Base-by-base conservation (phyloP, 2,113 vertebrate genomes). In the Xiphorhynchus elegans region DNA sequence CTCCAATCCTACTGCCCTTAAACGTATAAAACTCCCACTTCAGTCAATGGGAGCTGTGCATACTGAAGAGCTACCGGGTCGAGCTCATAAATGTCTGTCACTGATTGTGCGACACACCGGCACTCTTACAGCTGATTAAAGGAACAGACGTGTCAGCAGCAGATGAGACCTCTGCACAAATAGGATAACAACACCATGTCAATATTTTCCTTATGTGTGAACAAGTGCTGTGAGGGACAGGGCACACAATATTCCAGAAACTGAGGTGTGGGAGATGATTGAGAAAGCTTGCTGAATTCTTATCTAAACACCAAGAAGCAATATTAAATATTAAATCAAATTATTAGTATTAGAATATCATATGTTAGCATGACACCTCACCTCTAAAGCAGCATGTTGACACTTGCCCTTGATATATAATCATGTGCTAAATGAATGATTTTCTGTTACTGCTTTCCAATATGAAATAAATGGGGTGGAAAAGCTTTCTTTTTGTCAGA, bases 281-380 rank as follows among this genome's bases (percentile, higher is more conserved):
- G 56, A 46, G 60, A 72, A 90, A 50, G 29, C 58, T 83, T 67
- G 53, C 25, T 42, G 74, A 78, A 52, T 64, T 87, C 88, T 94
- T 96, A 53, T 87, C 40, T 87, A 92, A 94, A 94, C 73, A 94
- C 35, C 18, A 69, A 76, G 78, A 88, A 68, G 25, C 33, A 47
- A 84, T 88, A 88, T 88, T 91, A 95, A 96, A 90, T 94, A 94
- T 94, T 81, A 86, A 92, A 93, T 55, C 33, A 56, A 80, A 81
- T 75, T 63, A 84, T 74, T 52, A 77, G 29, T 68, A 72, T 87
- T 84, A 77, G 56, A 59, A 74, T 70, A 85, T 55, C 44, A 44
- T 83, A 77, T 67, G 20, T 75, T 90, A 86, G 53, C 46, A 25
- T 60, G 81, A 72, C 92, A 90, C 87, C 81, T 88, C 79, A 75